Evolutionary conservation across 1,140 invertebrate genomes (phyloP).

Genomic region (Harpegnathos saltator): DNA sequence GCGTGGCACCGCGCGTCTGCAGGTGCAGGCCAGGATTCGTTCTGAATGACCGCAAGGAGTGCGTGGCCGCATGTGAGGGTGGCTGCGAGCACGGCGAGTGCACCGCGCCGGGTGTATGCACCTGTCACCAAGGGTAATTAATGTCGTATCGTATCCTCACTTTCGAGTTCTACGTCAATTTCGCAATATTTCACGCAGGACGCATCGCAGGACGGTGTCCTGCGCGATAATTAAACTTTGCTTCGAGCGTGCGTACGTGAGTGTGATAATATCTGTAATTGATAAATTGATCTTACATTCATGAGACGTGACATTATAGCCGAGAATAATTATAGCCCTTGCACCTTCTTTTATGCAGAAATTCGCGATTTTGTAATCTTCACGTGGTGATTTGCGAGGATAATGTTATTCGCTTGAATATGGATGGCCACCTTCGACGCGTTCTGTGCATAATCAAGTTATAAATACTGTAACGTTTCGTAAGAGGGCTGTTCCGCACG

Average conservation of each 20-base stretch:
- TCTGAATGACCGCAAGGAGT: constrained; percentile 73
- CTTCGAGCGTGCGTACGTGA: neutral
- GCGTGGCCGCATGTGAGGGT: constrained; percentile 80
- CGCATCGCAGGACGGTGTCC: constrained; percentile 1
- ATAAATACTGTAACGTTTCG: neutral
- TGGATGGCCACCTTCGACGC: neutral
- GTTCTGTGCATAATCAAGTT: neutral
- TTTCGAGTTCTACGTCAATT: neutral
- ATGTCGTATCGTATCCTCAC: neutral
- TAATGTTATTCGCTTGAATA: constrained; percentile 9
- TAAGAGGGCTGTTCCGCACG: neutral
- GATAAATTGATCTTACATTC: constrained; percentile 22
- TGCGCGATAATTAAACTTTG: constrained; percentile 24
- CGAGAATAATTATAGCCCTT: neutral
- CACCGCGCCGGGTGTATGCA: constrained; percentile 79
- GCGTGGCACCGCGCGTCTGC: constrained; percentile 85
- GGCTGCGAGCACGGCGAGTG: constrained; percentile 82
- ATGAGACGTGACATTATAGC: constrained; percentile 7
- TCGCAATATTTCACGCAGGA: constrained; percentile 3
- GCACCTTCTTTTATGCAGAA: neutral
- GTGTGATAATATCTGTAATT: constrained; percentile 8
- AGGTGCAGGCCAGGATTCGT: constrained; percentile 88
- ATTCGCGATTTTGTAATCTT: constrained; percentile 1
- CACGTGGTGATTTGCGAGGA: neutral
- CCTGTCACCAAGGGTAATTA: constrained; percentile 79